Percentiles rank a stretch among this genome's conserved stretches.
These are phyloP conservation scores for Pangasianodon gigas DNA, from an alignment of 2,113 vertebrate genomes.

Conservation along the genomic window DNA sequence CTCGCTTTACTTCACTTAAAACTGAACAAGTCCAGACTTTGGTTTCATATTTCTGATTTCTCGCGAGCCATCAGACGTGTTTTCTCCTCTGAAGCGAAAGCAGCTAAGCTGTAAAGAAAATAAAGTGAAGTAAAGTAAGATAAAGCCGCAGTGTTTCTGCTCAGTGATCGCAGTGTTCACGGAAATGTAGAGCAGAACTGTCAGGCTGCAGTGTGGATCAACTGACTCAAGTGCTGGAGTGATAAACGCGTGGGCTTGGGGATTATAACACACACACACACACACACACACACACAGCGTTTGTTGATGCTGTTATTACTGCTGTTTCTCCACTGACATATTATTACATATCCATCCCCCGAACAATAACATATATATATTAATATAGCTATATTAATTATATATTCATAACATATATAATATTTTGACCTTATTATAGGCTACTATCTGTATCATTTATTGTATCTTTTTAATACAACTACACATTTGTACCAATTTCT, in stretches of 20 bases:
- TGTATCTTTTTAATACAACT: not conserved
- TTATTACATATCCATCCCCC: too few species aligned
- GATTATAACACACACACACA: not conserved
- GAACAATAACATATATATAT: too few species aligned
- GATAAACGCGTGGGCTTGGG: not conserved
- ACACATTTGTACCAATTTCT: not conserved
- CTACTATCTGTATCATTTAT: not conserved
- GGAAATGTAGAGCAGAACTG: not conserved
- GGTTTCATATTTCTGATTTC: not conserved
- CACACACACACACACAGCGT: not conserved
- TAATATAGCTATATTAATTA: too few species aligned
- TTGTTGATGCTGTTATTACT: slow-evolving; percentile 18
- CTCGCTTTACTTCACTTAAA: not conserved
- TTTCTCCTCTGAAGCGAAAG: not conserved
- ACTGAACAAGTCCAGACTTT: not conserved
- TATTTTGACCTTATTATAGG: not conserved
- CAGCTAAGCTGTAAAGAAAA: not conserved
- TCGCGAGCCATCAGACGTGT: not conserved
- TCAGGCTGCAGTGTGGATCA: not conserved
- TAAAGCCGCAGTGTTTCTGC: not conserved
- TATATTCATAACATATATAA: too few species aligned
- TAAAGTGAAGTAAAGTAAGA: not conserved
- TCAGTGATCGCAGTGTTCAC: not conserved
- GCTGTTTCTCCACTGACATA: not conserved
- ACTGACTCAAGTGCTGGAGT: not conserved